Conservation (phyloP, 2,113 vertebrate species). For the Eonycteris spelaea region DNA sequence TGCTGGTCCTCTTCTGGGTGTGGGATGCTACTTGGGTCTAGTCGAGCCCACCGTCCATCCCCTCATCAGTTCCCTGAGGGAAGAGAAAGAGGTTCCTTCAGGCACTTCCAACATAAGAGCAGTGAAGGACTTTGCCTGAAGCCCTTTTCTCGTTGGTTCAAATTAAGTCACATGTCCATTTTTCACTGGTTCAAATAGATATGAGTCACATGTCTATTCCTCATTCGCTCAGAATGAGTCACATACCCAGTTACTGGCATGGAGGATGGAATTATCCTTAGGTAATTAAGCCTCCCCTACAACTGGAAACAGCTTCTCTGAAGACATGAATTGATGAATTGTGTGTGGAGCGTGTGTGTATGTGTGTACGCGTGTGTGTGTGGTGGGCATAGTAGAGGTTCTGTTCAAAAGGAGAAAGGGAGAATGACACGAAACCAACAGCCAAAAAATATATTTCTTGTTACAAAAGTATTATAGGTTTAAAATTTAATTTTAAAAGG, state of each 20-base stretch:
- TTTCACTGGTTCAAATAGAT: neutral
- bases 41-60: neutral
- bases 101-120: neutral
- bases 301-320: neutral
- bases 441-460: neutral
- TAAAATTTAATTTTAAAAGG: neutral
- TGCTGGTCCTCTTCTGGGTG: rapidly evolving
- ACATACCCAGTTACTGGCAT: neutral
- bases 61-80: neutral
- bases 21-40: neutral
- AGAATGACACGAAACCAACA: neutral
- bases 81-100: neutral
- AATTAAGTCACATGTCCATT: neutral
- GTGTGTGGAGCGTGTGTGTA: neutral
- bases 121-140: neutral
- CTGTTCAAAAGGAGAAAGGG: neutral
- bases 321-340: neutral
- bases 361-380: neutral
- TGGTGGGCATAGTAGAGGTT: neutral
- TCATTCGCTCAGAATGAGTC: neutral
- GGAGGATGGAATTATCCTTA: neutral
- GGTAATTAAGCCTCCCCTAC: neutral
- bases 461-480: neutral
- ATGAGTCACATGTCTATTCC: neutral
- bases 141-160: neutral